Percentiles rank a stretch among this genome's conserved stretches.
phyloP scores from a whole-genome alignment of 1,140 invertebrate species.

The Diachasma alloeum region DNA sequence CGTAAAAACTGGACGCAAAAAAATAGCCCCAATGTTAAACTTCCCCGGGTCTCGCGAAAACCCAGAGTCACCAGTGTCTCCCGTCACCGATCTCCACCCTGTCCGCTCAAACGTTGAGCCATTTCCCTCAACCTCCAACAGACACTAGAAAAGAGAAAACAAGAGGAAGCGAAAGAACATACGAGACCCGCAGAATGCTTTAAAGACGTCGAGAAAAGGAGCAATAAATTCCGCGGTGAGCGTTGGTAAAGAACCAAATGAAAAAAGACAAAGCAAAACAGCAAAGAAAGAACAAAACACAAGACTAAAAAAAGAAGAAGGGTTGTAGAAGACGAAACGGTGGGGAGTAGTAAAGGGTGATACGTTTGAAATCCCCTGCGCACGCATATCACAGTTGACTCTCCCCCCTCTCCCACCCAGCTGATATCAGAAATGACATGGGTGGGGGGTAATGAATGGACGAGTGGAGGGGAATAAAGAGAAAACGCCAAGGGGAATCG shows the following conservation, averaged over 20 bases:
- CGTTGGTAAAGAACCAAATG: background rate
- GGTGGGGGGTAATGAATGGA: background rate
- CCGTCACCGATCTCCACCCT: background rate
- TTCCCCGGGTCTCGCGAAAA: background rate
- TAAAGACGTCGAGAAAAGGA: background rate
- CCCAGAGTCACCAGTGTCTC: background rate
- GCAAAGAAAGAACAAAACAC: background rate
- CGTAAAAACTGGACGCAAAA: too few relatives aligned
- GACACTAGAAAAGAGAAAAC: background rate
- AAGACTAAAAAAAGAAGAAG: constrained; percentile 17
- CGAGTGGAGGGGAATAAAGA: constrained; percentile 3
- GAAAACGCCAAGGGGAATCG: constrained; percentile 36
- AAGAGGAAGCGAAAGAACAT: background rate
- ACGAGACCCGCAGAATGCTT: background rate
- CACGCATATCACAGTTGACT: constrained; percentile 20
- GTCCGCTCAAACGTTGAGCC: background rate
- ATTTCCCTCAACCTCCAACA: background rate
- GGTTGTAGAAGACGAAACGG: background rate
- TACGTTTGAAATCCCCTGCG: constrained; percentile 9
- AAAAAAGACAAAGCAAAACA: constrained; percentile 14
- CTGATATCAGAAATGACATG: background rate
- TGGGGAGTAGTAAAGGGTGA: background rate
- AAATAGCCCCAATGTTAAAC: too few relatives aligned
- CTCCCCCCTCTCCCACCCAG: background rate
- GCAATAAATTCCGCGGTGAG: background rate